phyloP scores from a whole-genome alignment of 2,797 vertebrate genomes.

The Pseudomugil gertrudae region DNA sequence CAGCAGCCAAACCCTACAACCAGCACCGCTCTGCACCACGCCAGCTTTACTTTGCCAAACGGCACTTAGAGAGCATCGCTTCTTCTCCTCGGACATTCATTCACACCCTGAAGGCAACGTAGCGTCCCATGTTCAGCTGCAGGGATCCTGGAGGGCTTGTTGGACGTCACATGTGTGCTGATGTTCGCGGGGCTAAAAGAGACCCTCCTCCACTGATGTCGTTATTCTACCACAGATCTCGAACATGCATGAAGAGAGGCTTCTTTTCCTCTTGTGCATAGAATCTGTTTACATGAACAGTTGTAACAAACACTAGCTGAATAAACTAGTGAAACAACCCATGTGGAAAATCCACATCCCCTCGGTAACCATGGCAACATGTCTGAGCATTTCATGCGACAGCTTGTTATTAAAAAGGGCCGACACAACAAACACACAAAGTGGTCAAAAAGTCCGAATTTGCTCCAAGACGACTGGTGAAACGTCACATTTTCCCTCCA shows the following conservation, averaged over 20 bases:
- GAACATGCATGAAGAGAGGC: not conserved
- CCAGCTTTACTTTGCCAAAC: conserved; percentile 34
- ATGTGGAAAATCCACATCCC: not conserved
- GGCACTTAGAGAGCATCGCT: conserved; percentile 14
- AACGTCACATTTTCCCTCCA: not conserved
- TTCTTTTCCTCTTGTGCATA: not conserved
- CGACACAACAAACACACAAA: too few species aligned
- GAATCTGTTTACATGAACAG: not conserved
- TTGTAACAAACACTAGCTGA: not conserved
- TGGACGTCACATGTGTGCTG: conserved; percentile 24
- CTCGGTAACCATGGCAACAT: conserved; percentile 9
- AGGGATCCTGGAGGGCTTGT: conserved; percentile 25
- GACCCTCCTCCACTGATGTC: conserved; percentile 24
- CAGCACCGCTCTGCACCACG: conserved; percentile 9
- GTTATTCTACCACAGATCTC: conserved; percentile 12
- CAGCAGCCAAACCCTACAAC: conserved; percentile 64
- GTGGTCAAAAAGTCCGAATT: not conserved
- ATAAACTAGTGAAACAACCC: not conserved
- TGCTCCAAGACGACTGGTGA: not conserved
- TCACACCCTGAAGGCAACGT: conserved; percentile 55
- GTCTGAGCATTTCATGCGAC: not conserved
- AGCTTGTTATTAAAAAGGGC: conserved; percentile 6
- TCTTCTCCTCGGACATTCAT: conserved; percentile 41
- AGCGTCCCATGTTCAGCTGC: conserved; percentile 39
- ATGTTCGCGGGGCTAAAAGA: conserved; percentile 8